A percentile compares a stretch with the other conserved stretches of the same genome.
Conservation (phyloP, 2,888 invertebrate species). For the Entomobrya multifasciata region DNA sequence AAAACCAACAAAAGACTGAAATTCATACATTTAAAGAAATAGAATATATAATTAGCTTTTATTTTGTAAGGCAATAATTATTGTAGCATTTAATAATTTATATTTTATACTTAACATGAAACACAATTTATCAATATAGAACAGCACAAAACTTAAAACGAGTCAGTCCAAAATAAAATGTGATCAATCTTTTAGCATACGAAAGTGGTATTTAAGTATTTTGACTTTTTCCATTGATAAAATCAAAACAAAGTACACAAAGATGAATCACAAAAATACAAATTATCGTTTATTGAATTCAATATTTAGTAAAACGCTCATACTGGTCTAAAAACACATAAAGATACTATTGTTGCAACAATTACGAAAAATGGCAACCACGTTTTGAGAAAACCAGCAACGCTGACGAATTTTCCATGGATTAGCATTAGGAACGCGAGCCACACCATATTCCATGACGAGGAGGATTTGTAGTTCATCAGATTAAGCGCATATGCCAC, state of each 20-base stretch:
- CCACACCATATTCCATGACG: slow-evolving; percentile 95
- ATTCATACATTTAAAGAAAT: background rate
- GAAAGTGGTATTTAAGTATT: slow-evolving; percentile 1
- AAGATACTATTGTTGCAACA: slow-evolving; percentile 78
- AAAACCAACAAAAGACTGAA: background rate
- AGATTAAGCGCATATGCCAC: slow-evolving; percentile 95
- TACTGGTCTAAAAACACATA: slow-evolving; percentile 63
- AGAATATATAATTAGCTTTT: slow-evolving; percentile 12
- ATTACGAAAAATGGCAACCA: slow-evolving; percentile 90
- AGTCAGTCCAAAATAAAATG: slow-evolving; percentile 17
- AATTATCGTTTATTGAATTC: background rate
- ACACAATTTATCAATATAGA: background rate
- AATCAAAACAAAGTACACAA: background rate
- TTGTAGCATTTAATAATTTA: background rate
- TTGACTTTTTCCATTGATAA: background rate
- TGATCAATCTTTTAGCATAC: background rate
- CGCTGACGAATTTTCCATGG: slow-evolving; percentile 91
- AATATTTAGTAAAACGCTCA: slow-evolving; percentile 37
- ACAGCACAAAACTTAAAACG: slow-evolving; percentile 3
- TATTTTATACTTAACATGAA: background rate
- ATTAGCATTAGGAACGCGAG: slow-evolving; percentile 89
- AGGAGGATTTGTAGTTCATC: slow-evolving; percentile 92
- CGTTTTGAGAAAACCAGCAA: slow-evolving; percentile 88
- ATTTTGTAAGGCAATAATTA: slow-evolving; percentile 34
- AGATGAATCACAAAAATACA: background rate